Conservation (phyloP, 2,888 invertebrate species). For the Thera britannica region DNA sequence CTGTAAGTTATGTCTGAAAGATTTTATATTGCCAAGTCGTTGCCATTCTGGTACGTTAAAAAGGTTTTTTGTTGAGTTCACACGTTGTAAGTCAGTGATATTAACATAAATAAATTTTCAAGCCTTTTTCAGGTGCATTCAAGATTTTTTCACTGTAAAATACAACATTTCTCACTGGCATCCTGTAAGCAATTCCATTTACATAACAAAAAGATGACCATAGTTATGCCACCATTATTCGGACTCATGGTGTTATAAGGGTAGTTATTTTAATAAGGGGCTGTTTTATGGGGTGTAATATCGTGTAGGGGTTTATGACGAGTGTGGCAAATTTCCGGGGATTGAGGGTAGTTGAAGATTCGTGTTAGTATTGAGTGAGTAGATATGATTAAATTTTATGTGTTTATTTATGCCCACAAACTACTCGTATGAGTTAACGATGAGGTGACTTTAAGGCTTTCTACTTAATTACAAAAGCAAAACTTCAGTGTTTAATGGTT, state of each 20-base stretch:
- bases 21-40: conserved; percentile 11
- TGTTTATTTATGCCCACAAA: conserved; percentile 7
- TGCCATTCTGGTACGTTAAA: background rate
- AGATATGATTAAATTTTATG: conserved; percentile 9
- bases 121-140: too few relatives aligned
- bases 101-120: too few relatives aligned
- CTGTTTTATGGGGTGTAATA: conserved; percentile 42
- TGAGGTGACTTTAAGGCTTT: background rate
- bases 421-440: background rate
- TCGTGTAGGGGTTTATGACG: conserved; percentile 38
- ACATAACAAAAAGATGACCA: conserved; percentile 55
- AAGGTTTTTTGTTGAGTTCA: background rate
- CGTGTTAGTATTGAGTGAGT: conserved; percentile 16
- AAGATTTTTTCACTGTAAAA: background rate
- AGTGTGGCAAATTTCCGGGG: conserved; percentile 36
- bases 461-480: too few relatives aligned
- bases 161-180: conserved; percentile 18
- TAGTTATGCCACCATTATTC: conserved; percentile 41
- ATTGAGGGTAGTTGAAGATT: conserved; percentile 27
- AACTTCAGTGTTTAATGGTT: too few relatives aligned
- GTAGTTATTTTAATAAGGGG: conserved; percentile 42
- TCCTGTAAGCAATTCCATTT: conserved; percentile 48
- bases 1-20: conserved; percentile 6
- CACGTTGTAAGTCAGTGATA: too few relatives aligned
- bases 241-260: conserved; percentile 36